These are phyloP conservation scores for Zapus hudsonius DNA, from an alignment of 2,113 vertebrate species.

Conservation along the genomic window DNA sequence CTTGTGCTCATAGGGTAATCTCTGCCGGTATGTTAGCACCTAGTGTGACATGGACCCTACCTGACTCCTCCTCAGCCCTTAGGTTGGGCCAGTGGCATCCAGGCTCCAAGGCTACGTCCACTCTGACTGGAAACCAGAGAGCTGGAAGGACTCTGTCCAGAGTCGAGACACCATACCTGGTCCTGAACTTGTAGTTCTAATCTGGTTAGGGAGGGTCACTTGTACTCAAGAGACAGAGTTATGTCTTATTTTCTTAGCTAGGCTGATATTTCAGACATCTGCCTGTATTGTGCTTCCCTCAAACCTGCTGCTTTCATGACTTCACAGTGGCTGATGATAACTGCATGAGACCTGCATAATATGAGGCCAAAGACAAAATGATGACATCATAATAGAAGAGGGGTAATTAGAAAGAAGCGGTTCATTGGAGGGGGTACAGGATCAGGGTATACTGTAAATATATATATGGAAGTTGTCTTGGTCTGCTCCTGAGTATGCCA, in stretches of 20 bases:
- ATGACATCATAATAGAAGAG: too few species aligned
- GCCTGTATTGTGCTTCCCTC: neutral
- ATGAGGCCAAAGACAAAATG: too few species aligned
- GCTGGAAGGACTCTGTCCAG: neutral
- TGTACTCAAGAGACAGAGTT: neutral
- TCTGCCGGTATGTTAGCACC: neutral
- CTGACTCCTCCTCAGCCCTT: neutral
- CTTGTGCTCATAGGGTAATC: neutral
- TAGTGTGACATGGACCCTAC: neutral
- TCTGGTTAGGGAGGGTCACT: neutral
- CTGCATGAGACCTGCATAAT: too few species aligned
- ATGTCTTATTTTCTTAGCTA: slow-evolving; percentile 21
- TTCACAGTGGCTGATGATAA: too few species aligned
- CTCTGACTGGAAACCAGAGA: neutral
- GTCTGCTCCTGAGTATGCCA: neutral
- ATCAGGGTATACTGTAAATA: too few species aligned
- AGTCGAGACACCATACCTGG: neutral
- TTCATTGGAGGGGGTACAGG: too few species aligned
- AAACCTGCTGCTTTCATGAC: too few species aligned
- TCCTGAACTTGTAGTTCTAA: neutral
- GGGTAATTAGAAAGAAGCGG: too few species aligned
- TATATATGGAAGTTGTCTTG: neutral
- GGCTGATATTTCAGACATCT: neutral
- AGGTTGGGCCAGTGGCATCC: too few species aligned
- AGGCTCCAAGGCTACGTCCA: neutral